A percentile compares a stretch with the other conserved stretches of the same genome.
These are phyloP conservation scores for Sphyrna mokarran DNA, from an alignment of 2,113 vertebrate genomes.

Conservation along the genomic window DNA sequence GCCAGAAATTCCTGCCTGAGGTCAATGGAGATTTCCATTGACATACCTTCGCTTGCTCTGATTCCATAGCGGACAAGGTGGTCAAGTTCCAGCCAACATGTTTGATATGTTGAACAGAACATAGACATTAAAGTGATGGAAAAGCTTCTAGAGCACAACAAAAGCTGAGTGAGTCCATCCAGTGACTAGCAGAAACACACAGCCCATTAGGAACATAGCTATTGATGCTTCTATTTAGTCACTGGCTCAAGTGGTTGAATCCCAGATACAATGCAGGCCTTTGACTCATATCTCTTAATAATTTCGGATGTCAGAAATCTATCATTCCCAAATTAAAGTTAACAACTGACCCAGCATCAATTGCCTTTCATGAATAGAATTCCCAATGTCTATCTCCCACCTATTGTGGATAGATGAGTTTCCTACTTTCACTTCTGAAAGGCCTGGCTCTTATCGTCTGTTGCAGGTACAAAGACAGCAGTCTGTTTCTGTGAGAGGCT, in stretches of 20 bases:
- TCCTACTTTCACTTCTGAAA: neutral
- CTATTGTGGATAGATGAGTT: neutral
- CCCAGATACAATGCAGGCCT: too few species aligned
- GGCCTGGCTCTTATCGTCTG: too few species aligned
- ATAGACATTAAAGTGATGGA: neutral
- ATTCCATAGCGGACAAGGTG: too few species aligned
- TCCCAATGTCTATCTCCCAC: neutral
- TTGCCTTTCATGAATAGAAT: neutral
- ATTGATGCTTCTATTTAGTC: too few species aligned
- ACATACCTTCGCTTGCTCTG: too few species aligned
- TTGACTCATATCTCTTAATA: neutral
- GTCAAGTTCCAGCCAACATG: too few species aligned
- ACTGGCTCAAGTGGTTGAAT: neutral
- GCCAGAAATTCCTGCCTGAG: too few species aligned
- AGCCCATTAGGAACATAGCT: neutral
- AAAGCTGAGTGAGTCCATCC: neutral
- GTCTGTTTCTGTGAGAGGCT: too few species aligned
- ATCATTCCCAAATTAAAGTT: neutral
- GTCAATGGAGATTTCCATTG: too few species aligned
- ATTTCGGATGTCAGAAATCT: neutral
- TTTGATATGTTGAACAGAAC: neutral
- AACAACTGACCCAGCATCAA: neutral
- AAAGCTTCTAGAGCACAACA: too few species aligned
- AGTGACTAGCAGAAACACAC: neutral
- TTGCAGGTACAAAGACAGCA: too few species aligned